These are phyloP conservation scores for Oligia latruncula DNA, from an alignment of 2,888 invertebrate species.

Conservation along the genomic window DNA sequence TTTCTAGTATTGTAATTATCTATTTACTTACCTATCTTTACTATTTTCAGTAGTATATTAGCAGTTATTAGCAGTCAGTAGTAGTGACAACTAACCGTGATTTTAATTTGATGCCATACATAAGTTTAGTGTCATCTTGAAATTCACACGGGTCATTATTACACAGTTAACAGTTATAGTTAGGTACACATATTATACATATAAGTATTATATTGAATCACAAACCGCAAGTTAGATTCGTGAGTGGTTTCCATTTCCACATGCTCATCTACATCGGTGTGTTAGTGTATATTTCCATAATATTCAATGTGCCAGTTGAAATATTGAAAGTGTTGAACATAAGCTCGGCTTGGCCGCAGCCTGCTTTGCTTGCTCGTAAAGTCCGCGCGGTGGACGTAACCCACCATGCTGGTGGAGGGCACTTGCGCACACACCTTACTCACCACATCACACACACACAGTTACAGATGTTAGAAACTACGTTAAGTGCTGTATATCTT, in stretches of 20 bases:
- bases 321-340: constrained; percentile 7
- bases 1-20: background rate
- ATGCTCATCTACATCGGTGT: background rate
- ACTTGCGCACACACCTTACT: background rate
- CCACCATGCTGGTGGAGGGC: background rate
- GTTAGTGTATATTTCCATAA: constrained; percentile 14
- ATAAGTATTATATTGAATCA: constrained; percentile 3
- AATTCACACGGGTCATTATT: background rate
- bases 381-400: constrained; percentile 7
- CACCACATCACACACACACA: background rate
- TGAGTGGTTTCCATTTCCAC: constrained; percentile 15
- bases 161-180: background rate
- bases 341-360: constrained; percentile 30
- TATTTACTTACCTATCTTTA: background rate
- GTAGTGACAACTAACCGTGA: no score
- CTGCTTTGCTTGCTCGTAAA: constrained; percentile 23
- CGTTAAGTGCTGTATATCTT: background rate
- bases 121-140: background rate
- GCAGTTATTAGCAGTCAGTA: no score
- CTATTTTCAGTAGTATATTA: background rate
- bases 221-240: constrained; percentile 2
- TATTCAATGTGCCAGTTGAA: constrained; percentile 21
- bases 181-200: no score
- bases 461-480: background rate
- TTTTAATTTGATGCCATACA: background rate